Conservation (phyloP, 2,888 invertebrate genomes). For the Noctua pronuba region DNA sequence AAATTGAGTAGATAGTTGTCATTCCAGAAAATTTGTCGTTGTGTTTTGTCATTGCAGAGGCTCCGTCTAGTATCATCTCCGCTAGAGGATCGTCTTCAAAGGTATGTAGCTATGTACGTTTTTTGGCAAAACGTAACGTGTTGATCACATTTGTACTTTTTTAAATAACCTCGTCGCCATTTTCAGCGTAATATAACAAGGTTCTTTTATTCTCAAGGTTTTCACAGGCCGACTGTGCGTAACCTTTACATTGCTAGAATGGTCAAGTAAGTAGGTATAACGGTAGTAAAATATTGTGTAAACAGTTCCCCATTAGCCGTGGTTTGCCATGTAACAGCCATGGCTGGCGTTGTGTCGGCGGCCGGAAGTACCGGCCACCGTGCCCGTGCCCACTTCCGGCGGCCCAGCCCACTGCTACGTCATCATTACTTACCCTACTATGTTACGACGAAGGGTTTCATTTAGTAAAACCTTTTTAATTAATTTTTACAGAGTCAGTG, state of each 20-base stretch:
- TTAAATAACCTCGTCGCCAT: not conserved
- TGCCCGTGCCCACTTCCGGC: constrained; percentile 70
- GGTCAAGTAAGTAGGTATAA: not conserved
- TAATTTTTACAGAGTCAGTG: constrained; percentile 18
- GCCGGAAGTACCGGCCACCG: constrained; percentile 65
- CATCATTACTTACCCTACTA: constrained; percentile 46
- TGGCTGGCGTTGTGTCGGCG: constrained; percentile 2
- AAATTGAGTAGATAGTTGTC: no score
- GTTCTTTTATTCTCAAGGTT: not conserved
- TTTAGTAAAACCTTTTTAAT: constrained; percentile 31
- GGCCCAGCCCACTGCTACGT: constrained; percentile 56
- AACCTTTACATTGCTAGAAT: not conserved
- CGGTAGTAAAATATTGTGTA: constrained; percentile 11
- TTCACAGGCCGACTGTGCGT: not conserved
- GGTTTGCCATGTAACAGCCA: constrained; percentile 16
- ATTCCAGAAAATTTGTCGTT: no score
- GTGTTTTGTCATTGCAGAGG: no score
- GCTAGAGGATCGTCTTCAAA: not conserved
- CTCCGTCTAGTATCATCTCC: not conserved
- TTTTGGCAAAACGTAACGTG: not conserved
- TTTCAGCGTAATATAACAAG: not conserved
- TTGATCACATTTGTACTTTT: not conserved
- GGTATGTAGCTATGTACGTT: not conserved
- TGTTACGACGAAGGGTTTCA: constrained; percentile 15
- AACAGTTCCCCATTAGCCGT: constrained; percentile 44